Conservation (phyloP, 2,888 invertebrate species). For the Trilocha varians region DNA sequence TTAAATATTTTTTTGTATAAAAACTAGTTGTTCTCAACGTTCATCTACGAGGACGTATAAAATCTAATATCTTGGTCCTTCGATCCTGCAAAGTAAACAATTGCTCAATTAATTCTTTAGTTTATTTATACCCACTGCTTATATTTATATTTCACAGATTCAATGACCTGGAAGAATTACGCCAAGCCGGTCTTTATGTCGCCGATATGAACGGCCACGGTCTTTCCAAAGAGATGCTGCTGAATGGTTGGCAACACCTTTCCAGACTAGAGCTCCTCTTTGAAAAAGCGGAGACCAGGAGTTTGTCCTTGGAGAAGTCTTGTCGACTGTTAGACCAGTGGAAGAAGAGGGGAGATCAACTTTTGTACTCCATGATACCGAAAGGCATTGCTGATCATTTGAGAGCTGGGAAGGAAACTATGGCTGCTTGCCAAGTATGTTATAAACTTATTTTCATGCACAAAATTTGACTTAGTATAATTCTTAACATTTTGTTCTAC, state of each 20-base stretch:
- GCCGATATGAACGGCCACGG: constrained; percentile 91
- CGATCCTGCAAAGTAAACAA: too few relatives aligned
- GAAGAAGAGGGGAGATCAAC: constrained; percentile 88
- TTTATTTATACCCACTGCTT: not conserved
- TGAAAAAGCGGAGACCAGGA: constrained; percentile 86
- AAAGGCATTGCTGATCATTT: constrained; percentile 87
- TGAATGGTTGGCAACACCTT: constrained; percentile 89
- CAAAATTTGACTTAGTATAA: too few relatives aligned
- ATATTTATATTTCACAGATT: constrained; percentile 69
- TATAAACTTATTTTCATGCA: too few relatives aligned
- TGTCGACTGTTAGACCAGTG: constrained; percentile 85
- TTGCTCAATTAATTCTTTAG: not conserved
- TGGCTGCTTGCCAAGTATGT: constrained; percentile 83
- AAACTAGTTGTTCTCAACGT: too few relatives aligned
- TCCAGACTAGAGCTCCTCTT: constrained; percentile 86
- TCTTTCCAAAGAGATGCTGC: constrained; percentile 85
- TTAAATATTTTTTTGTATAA: too few relatives aligned
- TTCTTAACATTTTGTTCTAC: too few relatives aligned
- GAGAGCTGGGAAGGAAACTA: constrained; percentile 81
- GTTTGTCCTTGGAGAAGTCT: constrained; percentile 84
- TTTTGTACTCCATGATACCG: constrained; percentile 94
- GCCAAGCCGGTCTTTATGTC: constrained; percentile 83
- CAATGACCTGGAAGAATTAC: constrained; percentile 87
- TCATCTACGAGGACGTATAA: too few relatives aligned
- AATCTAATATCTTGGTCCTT: too few relatives aligned